These are phyloP conservation scores for Peribatodes rhomboidaria DNA, from an alignment of 2,888 invertebrate species.

Conservation along the genomic window DNA sequence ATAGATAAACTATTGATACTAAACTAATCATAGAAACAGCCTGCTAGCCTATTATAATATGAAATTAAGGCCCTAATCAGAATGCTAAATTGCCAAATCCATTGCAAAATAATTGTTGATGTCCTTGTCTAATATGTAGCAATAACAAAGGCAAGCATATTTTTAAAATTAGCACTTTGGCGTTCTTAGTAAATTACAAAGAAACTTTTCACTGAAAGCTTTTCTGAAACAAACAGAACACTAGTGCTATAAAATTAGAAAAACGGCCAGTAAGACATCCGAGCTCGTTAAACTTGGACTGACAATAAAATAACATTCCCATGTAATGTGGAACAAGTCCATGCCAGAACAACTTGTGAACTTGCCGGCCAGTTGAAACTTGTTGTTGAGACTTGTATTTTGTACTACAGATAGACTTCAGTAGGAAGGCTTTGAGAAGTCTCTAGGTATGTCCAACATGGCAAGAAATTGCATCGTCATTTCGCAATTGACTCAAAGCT, in stretches of 20 bases:
- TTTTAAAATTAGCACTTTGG: no score
- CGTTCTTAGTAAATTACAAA: no score
- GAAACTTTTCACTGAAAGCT: background rate
- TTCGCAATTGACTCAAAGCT: no score
- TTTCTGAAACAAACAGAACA: constrained; percentile 10
- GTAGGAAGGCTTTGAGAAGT: constrained; percentile 1
- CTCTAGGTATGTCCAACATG: background rate
- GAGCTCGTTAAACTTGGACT: constrained; percentile 45
- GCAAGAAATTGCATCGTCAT: no score
- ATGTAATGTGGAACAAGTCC: constrained; percentile 47
- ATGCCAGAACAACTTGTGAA: constrained; percentile 64
- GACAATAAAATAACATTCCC: constrained; percentile 55
- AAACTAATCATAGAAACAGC: no score
- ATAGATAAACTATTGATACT: no score
- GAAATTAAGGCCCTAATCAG: no score
- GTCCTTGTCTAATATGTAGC: no score
- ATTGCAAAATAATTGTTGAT: no score
- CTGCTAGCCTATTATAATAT: no score
- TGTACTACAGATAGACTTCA: constrained; percentile 2
- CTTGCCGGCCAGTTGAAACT: constrained; percentile 61
- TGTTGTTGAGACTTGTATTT: constrained; percentile 47
- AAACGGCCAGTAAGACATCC: constrained; percentile 34
- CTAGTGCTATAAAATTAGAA: constrained; percentile 1
- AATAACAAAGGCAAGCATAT: no score
- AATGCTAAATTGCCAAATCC: no score